Base-by-base conservation (phyloP, 2,888 invertebrate genomes). In the Nesidiocoris tenuis region DNA sequence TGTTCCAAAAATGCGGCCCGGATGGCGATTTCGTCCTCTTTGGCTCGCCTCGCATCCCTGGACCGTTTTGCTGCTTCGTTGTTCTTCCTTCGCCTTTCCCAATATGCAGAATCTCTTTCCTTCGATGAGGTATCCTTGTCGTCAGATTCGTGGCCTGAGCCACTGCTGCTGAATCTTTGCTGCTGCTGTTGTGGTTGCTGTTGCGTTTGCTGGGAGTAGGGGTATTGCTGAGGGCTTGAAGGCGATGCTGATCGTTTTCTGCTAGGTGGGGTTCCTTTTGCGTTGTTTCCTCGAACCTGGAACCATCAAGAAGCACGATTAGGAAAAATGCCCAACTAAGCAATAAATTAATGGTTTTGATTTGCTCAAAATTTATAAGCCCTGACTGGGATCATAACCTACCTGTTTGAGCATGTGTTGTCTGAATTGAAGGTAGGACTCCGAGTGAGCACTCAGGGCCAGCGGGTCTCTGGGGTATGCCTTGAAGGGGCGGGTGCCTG, bases 31-130 rank as follows among this genome's bases (percentile, higher is more conserved):
- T 95, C 94, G 80, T 96, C 95, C 83, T 98, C 97, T 81, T 96
- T 93, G 61, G 92, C 89, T 80, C 95, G 87, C 76, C 98, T 86
- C 0, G 95, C 90, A 82, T 98, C 97, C 1, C 98, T 87, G 0
- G 96, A 96, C 80, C 79, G 88, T 84, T 98, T 98, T 0, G 98
- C 98, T 0, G 98, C 97, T 79, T 91, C 93, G 83, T 98, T 98
- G 83, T 98, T 98, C 82, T 95, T 94, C 79, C 92, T 88, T 9
- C 97, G 85, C 75, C 95, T 88, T 81, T 94, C 95, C 86, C 91
- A 91, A 82, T 98, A 98, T 0, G 91, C 89, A 1, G 92, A 91
- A 82, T 96, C 95, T 81, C 92, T 87, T 12, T 39, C 39, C 12
- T 39, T 39, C 39, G 39, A 39, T 39, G 39, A 39, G 12, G 39